Conservation (phyloP, 2,888 invertebrate genomes). For the Seira ritae region DNA sequence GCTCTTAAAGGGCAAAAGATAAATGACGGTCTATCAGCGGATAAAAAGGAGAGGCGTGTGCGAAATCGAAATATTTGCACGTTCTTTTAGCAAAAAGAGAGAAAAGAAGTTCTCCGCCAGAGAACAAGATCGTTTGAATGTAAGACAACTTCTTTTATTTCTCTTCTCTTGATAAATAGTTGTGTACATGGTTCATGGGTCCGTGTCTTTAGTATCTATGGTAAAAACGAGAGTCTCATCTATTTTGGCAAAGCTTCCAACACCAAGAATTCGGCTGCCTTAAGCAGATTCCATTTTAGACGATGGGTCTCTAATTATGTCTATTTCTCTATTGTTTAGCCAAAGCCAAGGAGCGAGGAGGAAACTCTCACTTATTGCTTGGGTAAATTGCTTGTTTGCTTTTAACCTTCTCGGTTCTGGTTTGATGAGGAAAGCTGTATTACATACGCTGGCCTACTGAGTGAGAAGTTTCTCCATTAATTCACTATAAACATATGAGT, state of each 20-base stretch:
- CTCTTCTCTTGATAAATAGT: no score
- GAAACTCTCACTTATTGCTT: background rate
- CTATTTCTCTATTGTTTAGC: background rate
- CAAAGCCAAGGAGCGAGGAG: background rate
- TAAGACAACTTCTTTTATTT: no score
- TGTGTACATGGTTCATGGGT: no score
- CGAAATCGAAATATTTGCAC: background rate
- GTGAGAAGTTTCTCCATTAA: no score
- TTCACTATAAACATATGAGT: no score
- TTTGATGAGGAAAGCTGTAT: background rate
- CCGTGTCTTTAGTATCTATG: no score
- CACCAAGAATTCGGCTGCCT: background rate
- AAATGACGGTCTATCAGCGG: background rate
- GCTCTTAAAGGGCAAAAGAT: conserved; percentile 6
- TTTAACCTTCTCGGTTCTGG: background rate
- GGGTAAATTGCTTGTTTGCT: conserved; percentile 3
- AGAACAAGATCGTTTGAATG: no score
- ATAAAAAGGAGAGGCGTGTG: background rate
- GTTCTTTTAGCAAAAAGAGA: background rate
- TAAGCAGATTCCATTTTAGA: conserved; percentile 38
- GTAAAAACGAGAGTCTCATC: background rate
- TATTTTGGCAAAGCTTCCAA: conserved; percentile 31
- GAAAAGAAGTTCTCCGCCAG: no score
- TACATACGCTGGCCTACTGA: background rate
- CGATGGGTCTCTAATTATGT: conserved; percentile 5